phyloP scores from a whole-genome alignment of 2,113 vertebrate genomes.

The Pelvicachromis taeniatus region DNA sequence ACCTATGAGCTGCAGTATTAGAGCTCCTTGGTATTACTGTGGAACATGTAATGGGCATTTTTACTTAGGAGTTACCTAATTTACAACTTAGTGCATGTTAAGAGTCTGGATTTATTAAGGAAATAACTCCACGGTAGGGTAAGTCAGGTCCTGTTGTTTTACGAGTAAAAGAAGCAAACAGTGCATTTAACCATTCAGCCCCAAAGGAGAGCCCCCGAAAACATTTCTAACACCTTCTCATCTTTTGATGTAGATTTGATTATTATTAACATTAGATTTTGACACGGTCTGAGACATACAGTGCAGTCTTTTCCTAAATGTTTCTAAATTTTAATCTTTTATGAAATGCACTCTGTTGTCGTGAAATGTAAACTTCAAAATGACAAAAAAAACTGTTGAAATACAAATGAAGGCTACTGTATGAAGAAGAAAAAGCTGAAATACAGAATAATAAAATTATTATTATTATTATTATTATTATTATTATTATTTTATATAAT shows the following conservation, averaged over 20 bases:
- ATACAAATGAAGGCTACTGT: background rate
- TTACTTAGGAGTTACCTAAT: conserved; percentile 2
- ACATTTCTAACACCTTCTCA: background rate
- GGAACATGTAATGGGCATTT: conserved; percentile 11
- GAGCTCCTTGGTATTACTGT: background rate
- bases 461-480: no score
- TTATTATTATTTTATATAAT: no score
- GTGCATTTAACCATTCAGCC: background rate
- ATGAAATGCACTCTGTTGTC: background rate
- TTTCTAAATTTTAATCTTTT: background rate
- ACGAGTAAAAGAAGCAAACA: conserved; percentile 12
- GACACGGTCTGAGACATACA: background rate
- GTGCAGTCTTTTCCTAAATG: background rate
- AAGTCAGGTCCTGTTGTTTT: background rate
- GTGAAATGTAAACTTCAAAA: background rate
- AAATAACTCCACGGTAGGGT: conserved; percentile 7
- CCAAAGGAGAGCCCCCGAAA: background rate
- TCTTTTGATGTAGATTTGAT: background rate
- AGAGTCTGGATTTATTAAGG: conserved; percentile 23
- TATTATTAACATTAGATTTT: background rate
- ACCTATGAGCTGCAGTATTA: background rate
- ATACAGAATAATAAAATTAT: background rate
- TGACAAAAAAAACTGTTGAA: background rate
- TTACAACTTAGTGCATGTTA: conserved; percentile 12
- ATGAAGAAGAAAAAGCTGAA: background rate